Base-by-base conservation (phyloP, 2,797 vertebrate genomes). In the Synaphobranchus kaupii region DNA sequence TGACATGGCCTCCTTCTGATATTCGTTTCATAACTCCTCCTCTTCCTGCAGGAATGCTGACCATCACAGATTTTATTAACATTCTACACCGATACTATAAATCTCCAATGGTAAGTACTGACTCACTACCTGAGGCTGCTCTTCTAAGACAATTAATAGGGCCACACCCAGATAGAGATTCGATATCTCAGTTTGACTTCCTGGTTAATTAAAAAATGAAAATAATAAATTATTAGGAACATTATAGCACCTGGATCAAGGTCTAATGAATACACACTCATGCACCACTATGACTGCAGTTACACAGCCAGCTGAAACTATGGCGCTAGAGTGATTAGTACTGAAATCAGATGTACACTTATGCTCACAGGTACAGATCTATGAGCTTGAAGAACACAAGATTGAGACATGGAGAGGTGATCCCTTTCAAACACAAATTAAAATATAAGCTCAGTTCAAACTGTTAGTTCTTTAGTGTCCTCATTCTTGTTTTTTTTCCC, bases 1-100 rank as follows among this genome's bases (percentile, higher is more conserved):
- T 31, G 63, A 58, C 17, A 20, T 58, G 52, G 52, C 17, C n/a
- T 8, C 6, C 8, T 68, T 28, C 22, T 68, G 63, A 68, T 68
- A 68, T 68, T 68, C n/a, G 63, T n/a, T 8, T 68, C 63, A 28
- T 25, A 9, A 25, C 25, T 28, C 86, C 25, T 68, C 25, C 28
- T 88, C 52, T 84, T 66, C 58, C n/a, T 10, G 4, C 92, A 99
- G 98, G 98, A 73, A 99, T 99, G 98, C 95, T 99, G 92, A 99
- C 99, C 88, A 99, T 99, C 95, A 99, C 98, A 0, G 99, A 99
- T 93, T 99, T 99, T 93, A 99, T 99, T 95, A 97, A 99, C 93
- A 99, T 99, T 90, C 96, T 99, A 68, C 99, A 99, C 89, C 97
- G 98, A 17, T 99, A 99, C 93, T 99, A 98, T 94, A 98, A 96